These are phyloP conservation scores for Strix aluco DNA, from an alignment of 2,113 vertebrate genomes.

Conservation along the genomic window DNA sequence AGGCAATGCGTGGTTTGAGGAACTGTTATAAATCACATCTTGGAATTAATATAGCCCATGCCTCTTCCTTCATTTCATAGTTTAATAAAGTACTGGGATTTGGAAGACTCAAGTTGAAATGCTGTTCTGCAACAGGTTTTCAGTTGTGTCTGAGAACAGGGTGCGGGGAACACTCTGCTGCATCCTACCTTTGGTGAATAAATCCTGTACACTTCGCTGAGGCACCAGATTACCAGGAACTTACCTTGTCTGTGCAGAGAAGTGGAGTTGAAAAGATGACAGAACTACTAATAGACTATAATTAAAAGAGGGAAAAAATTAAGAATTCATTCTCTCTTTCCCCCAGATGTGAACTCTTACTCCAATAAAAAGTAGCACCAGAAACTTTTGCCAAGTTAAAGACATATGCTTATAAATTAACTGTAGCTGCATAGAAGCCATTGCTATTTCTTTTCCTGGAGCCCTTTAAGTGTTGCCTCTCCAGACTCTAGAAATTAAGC, in stretches of 20 bases:
- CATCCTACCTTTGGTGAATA: constrained; percentile 53
- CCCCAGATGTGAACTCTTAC: background rate
- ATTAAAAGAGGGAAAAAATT: background rate
- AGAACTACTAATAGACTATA: constrained; percentile 15
- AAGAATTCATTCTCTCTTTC: background rate
- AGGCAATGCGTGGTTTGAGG: background rate
- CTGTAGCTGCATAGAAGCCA: background rate
- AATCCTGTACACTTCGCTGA: constrained; percentile 15
- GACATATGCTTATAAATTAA: background rate
- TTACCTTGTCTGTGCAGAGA: constrained; percentile 49
- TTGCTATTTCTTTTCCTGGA: background rate
- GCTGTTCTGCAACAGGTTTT: background rate
- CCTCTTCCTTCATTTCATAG: background rate
- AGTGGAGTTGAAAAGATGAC: constrained; percentile 5
- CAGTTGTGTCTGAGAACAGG: background rate
- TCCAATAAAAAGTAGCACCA: background rate
- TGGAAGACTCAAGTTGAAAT: background rate
- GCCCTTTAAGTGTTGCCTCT: background rate
- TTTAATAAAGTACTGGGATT: background rate
- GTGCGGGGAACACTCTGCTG: background rate
- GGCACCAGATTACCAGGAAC: constrained; percentile 29
- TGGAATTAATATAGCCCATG: background rate
- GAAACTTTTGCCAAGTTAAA: background rate
- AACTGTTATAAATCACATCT: background rate
- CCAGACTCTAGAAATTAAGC: background rate